A percentile compares a stretch with the other conserved stretches of the same genome.
phyloP scores from a whole-genome alignment of 2,888 invertebrate species.

The Imbricaverruca yamaguchii region DNA sequence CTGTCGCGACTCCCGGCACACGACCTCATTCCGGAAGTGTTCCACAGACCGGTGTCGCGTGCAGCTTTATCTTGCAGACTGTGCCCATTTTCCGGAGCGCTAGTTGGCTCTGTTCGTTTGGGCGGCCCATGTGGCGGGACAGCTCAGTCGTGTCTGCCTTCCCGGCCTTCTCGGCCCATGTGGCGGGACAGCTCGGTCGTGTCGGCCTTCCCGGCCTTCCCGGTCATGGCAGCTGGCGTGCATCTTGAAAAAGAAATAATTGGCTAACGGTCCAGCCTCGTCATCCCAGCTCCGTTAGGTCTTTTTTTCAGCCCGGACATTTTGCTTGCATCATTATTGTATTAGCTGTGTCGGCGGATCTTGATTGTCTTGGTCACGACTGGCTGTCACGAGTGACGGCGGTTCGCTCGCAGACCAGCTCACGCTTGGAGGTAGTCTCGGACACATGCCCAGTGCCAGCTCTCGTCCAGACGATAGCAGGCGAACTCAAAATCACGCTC shows the following conservation, averaged over 20 bases:
- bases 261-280: background rate
- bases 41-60: background rate
- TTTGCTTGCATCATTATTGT: background rate
- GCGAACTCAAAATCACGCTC: too few relatives aligned
- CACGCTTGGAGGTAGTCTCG: too few relatives aligned
- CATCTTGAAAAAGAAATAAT: background rate
- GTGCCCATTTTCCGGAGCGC: background rate
- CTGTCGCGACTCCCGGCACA: too few relatives aligned
- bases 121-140: background rate
- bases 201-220: background rate
- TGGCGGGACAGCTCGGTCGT: too few relatives aligned
- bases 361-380: background rate
- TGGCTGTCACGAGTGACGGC: too few relatives aligned
- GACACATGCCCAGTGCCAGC: too few relatives aligned
- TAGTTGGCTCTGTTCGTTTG: background rate
- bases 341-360: background rate
- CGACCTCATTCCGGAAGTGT: too few relatives aligned
- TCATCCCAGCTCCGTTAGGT: background rate
- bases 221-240: background rate
- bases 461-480: too few relatives aligned
- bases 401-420: too few relatives aligned
- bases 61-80: background rate
- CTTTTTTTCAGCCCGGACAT: background rate
- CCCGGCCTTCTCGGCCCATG: background rate
- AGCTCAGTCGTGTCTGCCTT: too few relatives aligned